phyloP scores from a whole-genome alignment of 2,113 vertebrate species.

The Sciurus niger region DNA sequence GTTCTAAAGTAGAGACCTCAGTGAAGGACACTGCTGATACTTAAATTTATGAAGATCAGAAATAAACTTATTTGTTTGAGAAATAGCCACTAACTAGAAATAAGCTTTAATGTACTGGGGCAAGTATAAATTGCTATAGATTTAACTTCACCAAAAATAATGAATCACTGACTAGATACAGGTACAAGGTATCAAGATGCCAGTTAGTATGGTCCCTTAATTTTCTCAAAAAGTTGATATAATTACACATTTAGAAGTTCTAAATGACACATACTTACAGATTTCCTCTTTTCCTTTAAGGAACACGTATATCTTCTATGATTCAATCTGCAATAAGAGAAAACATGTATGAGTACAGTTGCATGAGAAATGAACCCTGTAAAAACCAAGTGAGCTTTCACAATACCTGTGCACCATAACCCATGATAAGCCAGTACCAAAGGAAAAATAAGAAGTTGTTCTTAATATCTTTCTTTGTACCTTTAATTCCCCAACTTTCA shows the following conservation, averaged over 20 bases:
- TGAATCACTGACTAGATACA: conserved; percentile 19
- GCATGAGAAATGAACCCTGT: conserved; percentile 23
- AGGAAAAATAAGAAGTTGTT: conserved; percentile 45
- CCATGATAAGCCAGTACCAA: conserved; percentile 13
- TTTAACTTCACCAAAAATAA: conserved; percentile 35
- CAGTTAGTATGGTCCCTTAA: not conserved
- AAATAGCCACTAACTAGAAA: not conserved
- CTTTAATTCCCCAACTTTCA: not conserved
- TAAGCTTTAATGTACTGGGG: conserved; percentile 16
- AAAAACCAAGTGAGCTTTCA: not conserved
- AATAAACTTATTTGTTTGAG: conserved; percentile 3
- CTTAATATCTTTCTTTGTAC: not conserved
- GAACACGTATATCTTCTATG: conserved; percentile 63
- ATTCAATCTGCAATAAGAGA: conserved; percentile 79
- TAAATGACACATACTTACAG: conserved; percentile 79
- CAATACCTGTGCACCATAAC: not conserved
- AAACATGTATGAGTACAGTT: conserved; percentile 61
- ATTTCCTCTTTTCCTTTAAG: conserved; percentile 68
- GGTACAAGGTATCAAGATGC: not conserved
- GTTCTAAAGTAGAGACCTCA: not conserved
- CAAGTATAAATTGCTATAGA: not conserved
- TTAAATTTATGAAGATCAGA: conserved; percentile 26
- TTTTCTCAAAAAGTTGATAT: conserved; percentile 41
- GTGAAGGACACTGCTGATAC: not conserved
- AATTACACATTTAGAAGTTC: conserved; percentile 65